A percentile compares a stretch with the other conserved stretches of the same genome.
Conservation (phyloP, 2,888 invertebrate genomes). For the Acrobasis repandana region DNA sequence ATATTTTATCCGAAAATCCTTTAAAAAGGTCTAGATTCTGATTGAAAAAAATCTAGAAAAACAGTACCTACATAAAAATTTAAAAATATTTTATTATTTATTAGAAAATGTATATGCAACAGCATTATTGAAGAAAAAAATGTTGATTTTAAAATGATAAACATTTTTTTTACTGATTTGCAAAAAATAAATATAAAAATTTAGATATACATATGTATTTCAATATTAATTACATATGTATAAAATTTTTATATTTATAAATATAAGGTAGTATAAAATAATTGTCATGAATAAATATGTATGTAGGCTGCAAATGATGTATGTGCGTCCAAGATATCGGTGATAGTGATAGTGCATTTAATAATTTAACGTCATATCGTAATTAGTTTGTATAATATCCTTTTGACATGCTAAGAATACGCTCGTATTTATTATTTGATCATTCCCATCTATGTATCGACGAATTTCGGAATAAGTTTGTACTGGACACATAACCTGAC, state of each 20-base stretch:
- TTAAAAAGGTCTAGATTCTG: not conserved
- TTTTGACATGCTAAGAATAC: slow-evolving; percentile 25
- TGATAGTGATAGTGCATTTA: slow-evolving; percentile 57
- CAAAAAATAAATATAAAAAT: too few species aligned
- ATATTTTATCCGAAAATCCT: not conserved
- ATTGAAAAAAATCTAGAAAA: too few species aligned
- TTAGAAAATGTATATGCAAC: too few species aligned
- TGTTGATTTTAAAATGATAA: too few species aligned
- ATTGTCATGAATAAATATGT: slow-evolving; percentile 17
- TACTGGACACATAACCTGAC: not conserved
- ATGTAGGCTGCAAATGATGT: slow-evolving; percentile 35
- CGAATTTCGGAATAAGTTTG: not conserved
- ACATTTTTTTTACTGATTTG: too few species aligned
- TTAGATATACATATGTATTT: too few species aligned
- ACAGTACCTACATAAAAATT: too few species aligned
- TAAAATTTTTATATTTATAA: too few species aligned
- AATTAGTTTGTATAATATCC: slow-evolving; percentile 26
- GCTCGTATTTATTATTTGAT: not conserved
- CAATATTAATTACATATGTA: too few species aligned
- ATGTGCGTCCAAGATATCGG: slow-evolving; percentile 53
- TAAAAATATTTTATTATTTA: too few species aligned
- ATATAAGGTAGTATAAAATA: slow-evolving; percentile 9
- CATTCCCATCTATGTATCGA: not conserved
- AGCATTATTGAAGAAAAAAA: too few species aligned
- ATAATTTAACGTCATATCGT: slow-evolving; percentile 43